These are phyloP conservation scores for Gouania willdenowi DNA, from an alignment of 2,797 vertebrate genomes.

Conservation along the genomic window DNA sequence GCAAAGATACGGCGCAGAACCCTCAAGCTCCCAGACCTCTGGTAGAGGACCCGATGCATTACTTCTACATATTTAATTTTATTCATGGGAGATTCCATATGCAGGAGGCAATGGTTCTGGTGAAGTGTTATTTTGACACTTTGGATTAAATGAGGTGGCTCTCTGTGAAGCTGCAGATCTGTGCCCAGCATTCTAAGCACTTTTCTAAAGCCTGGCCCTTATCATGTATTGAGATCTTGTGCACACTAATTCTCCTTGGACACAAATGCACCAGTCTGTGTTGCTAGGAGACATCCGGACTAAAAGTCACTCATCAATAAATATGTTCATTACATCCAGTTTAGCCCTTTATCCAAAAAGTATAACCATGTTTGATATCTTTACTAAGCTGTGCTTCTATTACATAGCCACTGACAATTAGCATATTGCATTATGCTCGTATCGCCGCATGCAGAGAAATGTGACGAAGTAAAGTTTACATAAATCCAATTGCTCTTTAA, in stretches of 20 bases:
- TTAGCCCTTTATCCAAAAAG: no score
- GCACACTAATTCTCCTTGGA: not conserved
- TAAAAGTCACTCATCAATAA: not conserved
- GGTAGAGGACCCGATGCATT: no score
- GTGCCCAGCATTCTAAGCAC: not conserved
- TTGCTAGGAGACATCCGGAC: slow-evolving; percentile 5
- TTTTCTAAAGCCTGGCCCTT: not conserved
- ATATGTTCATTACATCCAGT: no score
- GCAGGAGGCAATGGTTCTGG: not conserved
- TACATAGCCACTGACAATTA: no score
- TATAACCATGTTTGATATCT: no score
- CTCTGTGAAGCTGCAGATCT: not conserved
- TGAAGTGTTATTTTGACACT: not conserved
- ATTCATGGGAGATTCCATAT: not conserved
- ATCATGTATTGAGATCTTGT: not conserved
- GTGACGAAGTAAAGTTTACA: no score
- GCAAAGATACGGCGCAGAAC: no score
- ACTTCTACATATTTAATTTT: not conserved
- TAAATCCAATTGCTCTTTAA: no score
- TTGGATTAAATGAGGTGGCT: not conserved
- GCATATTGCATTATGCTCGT: no score
- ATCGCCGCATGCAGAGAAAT: no score
- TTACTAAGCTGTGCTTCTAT: no score
- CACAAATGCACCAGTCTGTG: not conserved
- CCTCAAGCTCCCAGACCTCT: no score